phyloP scores from a whole-genome alignment of 2,888 invertebrate genomes.

The Drosophila longiperda region DNA sequence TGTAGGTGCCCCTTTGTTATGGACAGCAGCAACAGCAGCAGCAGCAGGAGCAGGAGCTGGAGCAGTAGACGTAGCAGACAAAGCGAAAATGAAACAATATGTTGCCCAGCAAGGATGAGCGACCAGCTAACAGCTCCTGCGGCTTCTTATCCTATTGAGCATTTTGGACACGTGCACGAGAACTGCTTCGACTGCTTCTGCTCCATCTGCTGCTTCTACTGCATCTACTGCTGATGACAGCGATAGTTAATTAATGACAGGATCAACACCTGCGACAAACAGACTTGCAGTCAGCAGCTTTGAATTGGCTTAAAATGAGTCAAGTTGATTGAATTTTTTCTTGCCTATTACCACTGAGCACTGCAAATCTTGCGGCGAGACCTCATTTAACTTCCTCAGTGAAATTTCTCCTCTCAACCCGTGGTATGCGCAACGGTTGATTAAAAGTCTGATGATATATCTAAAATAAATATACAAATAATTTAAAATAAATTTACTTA shows the following conservation, averaged over 20 bases:
- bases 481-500: neutral
- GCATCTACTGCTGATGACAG: conserved; percentile 60
- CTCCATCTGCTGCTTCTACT: conserved; percentile 5
- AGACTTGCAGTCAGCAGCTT: conserved; percentile 66
- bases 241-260: conserved; percentile 71
- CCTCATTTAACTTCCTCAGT: conserved; percentile 63
- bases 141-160: conserved; percentile 35
- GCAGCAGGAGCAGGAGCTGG: neutral
- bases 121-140: conserved; percentile 1
- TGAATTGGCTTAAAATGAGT: conserved; percentile 57
- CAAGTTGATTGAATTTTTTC: conserved; percentile 59
- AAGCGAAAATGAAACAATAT: conserved; percentile 70
- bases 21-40: conserved; percentile 7
- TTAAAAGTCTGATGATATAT: neutral
- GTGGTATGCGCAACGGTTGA: conserved; percentile 39
- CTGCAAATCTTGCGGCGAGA: conserved; percentile 31
- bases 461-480: neutral
- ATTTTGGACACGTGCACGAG: conserved; percentile 56
- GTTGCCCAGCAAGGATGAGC: conserved; percentile 44
- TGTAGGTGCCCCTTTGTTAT: conserved; percentile 69
- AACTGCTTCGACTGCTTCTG: conserved; percentile 8
- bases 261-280: conserved; percentile 67
- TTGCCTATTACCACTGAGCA: conserved; percentile 63
- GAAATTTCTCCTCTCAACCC: conserved; percentile 30
- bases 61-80: conserved; percentile 6